These are phyloP conservation scores for Acleris holmiana DNA, from an alignment of 2,888 invertebrate species.

Conservation along the genomic window DNA sequence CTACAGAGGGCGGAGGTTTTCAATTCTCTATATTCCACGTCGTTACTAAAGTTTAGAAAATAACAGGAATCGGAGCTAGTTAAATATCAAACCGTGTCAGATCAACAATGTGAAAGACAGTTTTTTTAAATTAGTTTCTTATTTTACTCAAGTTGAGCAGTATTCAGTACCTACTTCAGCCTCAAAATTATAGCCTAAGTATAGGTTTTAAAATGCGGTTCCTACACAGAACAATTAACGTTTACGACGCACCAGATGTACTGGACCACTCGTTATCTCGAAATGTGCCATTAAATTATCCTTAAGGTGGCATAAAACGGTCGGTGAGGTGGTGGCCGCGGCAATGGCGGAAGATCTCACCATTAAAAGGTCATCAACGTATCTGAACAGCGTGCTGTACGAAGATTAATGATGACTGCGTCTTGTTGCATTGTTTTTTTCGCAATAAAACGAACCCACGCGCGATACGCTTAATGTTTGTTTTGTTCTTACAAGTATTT, in stretches of 20 bases:
- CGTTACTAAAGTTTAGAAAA: too few relatives aligned
- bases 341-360: conserved; percentile 45
- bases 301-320: conserved; percentile 47
- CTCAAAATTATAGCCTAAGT: neutral
- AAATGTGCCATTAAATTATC: conserved; percentile 54
- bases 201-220: neutral
- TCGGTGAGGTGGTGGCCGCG: conserved; percentile 39
- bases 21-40: too few relatives aligned
- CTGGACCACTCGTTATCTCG: conserved; percentile 41
- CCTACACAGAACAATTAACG: conserved; percentile 23
- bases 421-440: conserved; percentile 17
- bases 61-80: too few relatives aligned
- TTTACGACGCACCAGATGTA: conserved; percentile 36
- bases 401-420: conserved; percentile 28
- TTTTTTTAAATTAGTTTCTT: too few relatives aligned
- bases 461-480: neutral
- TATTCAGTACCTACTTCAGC: too few relatives aligned
- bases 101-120: too few relatives aligned
- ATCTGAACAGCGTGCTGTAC: conserved; percentile 22
- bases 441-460: conserved; percentile 1
- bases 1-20: too few relatives aligned
- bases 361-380: conserved; percentile 50
- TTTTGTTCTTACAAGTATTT: too few relatives aligned
- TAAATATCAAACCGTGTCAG: too few relatives aligned
- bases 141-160: too few relatives aligned